phyloP scores from a whole-genome alignment of 2,888 invertebrate species.

The Aphrophora alni region DNA sequence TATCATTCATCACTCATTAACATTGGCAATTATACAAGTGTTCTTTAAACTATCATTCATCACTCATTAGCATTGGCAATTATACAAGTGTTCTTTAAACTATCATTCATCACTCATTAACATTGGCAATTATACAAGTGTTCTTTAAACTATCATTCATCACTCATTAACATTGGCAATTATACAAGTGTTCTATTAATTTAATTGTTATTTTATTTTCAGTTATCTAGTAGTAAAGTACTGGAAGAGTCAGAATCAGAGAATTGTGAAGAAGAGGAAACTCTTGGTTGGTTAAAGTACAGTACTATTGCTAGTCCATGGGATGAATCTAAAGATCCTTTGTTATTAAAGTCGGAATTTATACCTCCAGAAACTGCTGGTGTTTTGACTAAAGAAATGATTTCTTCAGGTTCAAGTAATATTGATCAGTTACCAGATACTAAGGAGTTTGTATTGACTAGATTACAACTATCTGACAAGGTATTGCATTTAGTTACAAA shows the following conservation, averaged over 20 bases:
- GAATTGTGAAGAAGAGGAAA: neutral
- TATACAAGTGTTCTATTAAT: too few species aligned
- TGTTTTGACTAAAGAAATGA: constrained; percentile 62
- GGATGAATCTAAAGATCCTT: neutral
- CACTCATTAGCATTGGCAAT: too few species aligned
- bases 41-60: too few species aligned
- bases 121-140: too few species aligned
- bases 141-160: too few species aligned
- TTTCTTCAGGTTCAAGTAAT: constrained; percentile 62
- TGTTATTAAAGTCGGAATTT: neutral
- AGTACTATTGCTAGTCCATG: neutral
- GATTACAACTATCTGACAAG: constrained; percentile 60
- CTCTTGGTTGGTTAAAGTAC: neutral
- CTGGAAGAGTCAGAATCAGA: neutral
- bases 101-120: too few species aligned
- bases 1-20: too few species aligned
- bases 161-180: too few species aligned
- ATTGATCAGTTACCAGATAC: constrained; percentile 63
- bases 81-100: too few species aligned
- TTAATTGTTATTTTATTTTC: neutral
- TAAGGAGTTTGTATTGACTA: constrained; percentile 63
- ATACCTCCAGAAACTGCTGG: constrained; percentile 52
- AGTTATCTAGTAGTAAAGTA: neutral
- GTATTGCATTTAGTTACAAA: too few species aligned
- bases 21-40: too few species aligned